Evolutionary conservation across 1,140 invertebrate species (phyloP).

Genomic region (Lucilia cuprina): DNA sequence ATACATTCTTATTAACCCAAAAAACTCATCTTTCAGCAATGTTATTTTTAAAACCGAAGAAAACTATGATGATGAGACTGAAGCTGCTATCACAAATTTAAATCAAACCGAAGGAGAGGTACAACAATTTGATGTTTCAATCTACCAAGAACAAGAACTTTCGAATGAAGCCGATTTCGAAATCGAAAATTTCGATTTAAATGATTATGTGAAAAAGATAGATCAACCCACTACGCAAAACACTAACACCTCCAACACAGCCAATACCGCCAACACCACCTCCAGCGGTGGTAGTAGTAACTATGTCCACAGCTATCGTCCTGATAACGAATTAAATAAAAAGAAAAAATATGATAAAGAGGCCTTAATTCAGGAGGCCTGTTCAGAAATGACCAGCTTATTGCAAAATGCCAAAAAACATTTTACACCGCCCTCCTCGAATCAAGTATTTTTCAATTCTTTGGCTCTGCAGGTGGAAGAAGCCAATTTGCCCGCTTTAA

Average conservation of each 20-base stretch:
- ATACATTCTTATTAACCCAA: no score
- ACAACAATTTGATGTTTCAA: background rate
- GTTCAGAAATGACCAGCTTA: background rate
- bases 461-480: conserved; percentile 18
- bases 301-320: background rate
- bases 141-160: background rate
- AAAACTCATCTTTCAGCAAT: background rate
- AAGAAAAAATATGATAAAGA: conserved; percentile 20
- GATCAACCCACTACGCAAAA: background rate
- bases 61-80: background rate
- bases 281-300: background rate
- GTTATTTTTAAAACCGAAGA: conserved; percentile 4
- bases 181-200: conserved; percentile 25
- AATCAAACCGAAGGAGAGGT: background rate
- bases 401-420: conserved; percentile 17
- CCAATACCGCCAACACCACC: background rate
- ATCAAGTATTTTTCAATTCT: conserved; percentile 22
- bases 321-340: background rate
- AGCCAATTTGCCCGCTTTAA: background rate
- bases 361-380: conserved; percentile 7
- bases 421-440: background rate
- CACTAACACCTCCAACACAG: background rate
- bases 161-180: conserved; percentile 9
- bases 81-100: background rate
- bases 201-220: conserved; percentile 20